Percentiles rank a stretch among this genome's conserved stretches.
phyloP scores from a whole-genome alignment of 2,113 vertebrate genomes.

The Amphiprion percula region DNA sequence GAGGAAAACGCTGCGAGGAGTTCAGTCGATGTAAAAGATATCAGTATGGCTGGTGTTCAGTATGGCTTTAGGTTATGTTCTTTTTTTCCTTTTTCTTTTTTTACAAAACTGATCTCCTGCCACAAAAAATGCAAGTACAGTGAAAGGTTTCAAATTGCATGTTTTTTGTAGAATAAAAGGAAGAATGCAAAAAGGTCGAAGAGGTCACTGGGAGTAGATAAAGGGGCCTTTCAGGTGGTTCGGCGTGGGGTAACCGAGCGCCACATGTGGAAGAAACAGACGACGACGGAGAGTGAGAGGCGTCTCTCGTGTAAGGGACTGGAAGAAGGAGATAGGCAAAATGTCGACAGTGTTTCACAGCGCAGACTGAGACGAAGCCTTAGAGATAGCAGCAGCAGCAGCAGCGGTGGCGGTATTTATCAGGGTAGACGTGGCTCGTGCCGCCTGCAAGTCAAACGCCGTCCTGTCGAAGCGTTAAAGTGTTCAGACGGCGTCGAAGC shows the following conservation, averaged over 20 bases:
- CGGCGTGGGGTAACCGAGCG: background rate
- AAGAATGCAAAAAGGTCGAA: constrained; percentile 41
- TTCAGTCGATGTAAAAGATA: constrained; percentile 29
- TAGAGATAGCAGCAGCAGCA: constrained; percentile 51
- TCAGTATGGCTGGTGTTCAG: constrained; percentile 72
- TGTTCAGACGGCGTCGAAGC: constrained; percentile 1
- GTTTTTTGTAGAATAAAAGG: constrained; percentile 50
- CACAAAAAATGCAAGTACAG: constrained; percentile 29
- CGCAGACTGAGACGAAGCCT: constrained; percentile 47
- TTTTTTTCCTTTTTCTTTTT: background rate
- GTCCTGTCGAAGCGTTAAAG: background rate
- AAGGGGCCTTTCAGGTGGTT: constrained; percentile 36
- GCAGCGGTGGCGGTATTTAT: constrained; percentile 25
- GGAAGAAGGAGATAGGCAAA: constrained; percentile 72
- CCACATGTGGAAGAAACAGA: constrained; percentile 55
- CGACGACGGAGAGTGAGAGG: constrained; percentile 26
- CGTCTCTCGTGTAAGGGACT: constrained; percentile 32
- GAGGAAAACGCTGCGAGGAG: constrained; percentile 16
- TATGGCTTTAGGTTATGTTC: constrained; percentile 71
- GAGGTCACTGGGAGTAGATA: constrained; percentile 47
- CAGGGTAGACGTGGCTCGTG: constrained; percentile 12
- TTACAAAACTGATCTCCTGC: constrained; percentile 33
- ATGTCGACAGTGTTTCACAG: constrained; percentile 68
- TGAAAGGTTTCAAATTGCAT: constrained; percentile 71
- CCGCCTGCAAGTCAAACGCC: constrained; percentile 43